Base-by-base conservation (phyloP, 2,797 vertebrate species). In the Hyperoplus lanceolatus region DNA sequence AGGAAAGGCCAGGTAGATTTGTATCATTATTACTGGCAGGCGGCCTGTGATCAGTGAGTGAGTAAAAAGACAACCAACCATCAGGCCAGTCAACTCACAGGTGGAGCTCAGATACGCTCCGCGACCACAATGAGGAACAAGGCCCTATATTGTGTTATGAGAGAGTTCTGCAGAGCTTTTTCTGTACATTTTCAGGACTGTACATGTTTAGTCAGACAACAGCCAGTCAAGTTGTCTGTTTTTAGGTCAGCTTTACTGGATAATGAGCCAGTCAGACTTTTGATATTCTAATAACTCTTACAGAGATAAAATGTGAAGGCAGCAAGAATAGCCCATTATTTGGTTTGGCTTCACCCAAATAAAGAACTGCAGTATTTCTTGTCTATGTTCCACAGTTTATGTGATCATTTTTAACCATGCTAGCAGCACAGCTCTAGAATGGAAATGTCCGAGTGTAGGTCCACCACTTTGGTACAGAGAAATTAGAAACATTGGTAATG, bases 11-110 rank as follows among this genome's bases (percentile, higher is more conserved):
- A 62, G 49, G 42, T 61, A 62, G 46, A 58, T 66, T 43, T 29
- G 29, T 29, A 29, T 29, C 29, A 29, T 29, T 60, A 51, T 81
- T 79, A 81, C 85, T 55, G 74, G 73, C 56, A 82, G 18, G 18
- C 53, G 18, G 18, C 53, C 70, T 80, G 43, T 70, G 77, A 84
- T 81, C 70, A 79, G 67, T 68, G 46, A 70, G 48, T 7, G 70
- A 83, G 55, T 29, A 29, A 29, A 77, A 73, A 79, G 73, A 8
- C 60, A 85, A 71, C 50, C 79, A 69, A 79, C 80, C 83, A 58
- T 81, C 59, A 77, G 70, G 14, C 38, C 57, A 50, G 56, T 16
- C 15, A 69, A 10, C 70, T 73, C 53, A 49, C 73, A 87, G 83
- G 54, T 82, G 72, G 73, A 50, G 71, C 53, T 71, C 61, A 64